These are phyloP conservation scores for Drosophila melanosoma DNA, from an alignment of 2,888 invertebrate genomes.

Conservation along the genomic window DNA sequence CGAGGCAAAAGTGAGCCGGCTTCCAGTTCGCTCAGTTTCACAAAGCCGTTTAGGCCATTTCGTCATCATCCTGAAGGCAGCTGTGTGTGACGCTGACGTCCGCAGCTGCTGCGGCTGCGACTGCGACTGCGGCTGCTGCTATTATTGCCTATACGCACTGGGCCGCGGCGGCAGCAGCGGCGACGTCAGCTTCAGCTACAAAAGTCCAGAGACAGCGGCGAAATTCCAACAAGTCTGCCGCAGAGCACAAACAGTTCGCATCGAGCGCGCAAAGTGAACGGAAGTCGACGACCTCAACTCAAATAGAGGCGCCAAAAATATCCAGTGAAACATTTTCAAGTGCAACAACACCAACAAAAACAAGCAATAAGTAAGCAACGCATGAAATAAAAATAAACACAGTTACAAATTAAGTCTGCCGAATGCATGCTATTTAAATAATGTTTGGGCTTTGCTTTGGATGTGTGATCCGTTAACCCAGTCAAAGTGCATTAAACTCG, in stretches of 20 bases:
- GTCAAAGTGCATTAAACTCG: conserved; percentile 74
- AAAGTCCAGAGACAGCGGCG: conserved; percentile 72
- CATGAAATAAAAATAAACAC: background rate
- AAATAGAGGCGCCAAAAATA: conserved; percentile 49
- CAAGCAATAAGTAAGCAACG: conserved; percentile 59
- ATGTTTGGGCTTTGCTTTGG: background rate
- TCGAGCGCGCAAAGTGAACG: conserved; percentile 75
- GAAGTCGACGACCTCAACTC: conserved; percentile 66
- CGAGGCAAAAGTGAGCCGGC: conserved; percentile 26
- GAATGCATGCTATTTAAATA: background rate
- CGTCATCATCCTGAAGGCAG: conserved; percentile 73
- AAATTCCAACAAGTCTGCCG: conserved; percentile 68
- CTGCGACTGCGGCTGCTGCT: conserved; percentile 4
- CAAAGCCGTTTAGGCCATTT: conserved; percentile 66
- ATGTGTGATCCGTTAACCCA: conserved; percentile 10
- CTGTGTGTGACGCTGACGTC: conserved; percentile 5
- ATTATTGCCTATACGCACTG: conserved; percentile 23
- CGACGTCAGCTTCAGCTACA: conserved; percentile 50
- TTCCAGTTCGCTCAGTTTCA: conserved; percentile 59
- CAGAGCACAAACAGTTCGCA: conserved; percentile 72
- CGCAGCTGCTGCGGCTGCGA: conserved; percentile 6
- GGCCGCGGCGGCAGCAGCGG: conserved; percentile 14
- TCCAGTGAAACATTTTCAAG: conserved; percentile 48
- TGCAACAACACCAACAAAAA: conserved; percentile 21
- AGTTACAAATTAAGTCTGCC: conserved; percentile 5